These are phyloP conservation scores for Dendrolimus punctatus DNA, from an alignment of 1,140 invertebrate genomes.

Conservation along the genomic window DNA sequence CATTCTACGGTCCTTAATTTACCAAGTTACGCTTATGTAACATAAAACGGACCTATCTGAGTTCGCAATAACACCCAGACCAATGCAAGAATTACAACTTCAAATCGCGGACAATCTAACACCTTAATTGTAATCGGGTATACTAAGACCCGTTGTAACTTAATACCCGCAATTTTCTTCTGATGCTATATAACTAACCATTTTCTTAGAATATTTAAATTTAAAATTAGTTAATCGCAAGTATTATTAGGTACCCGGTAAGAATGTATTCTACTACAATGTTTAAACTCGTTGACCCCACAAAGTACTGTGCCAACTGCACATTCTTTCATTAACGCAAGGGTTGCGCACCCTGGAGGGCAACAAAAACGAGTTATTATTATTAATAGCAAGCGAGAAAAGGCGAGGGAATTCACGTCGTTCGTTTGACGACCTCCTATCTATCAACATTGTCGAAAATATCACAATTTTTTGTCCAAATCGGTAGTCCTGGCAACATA, in stretches of 20 bases:
- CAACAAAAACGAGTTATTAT: conserved; percentile 56
- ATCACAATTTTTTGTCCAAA: conserved; percentile 28
- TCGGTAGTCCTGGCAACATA: conserved; percentile 28
- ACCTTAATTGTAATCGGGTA: conserved; percentile 17
- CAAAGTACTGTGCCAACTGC: conserved; percentile 46
- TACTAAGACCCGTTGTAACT: conserved; percentile 46
- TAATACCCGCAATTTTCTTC: conserved; percentile 62
- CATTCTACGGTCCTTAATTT: too few species aligned
- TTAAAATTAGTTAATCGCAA: too few species aligned
- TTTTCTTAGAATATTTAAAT: background rate
- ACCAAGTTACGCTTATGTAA: too few species aligned
- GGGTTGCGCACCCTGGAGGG: conserved; percentile 57
- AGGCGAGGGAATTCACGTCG: conserved; percentile 28
- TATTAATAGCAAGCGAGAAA: conserved; percentile 49
- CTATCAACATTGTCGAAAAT: conserved; percentile 39
- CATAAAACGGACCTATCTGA: too few species aligned
- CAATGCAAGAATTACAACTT: too few species aligned
- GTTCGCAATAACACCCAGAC: too few species aligned
- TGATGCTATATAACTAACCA: conserved; percentile 53
- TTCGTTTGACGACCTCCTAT: conserved; percentile 38
- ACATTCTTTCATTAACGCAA: conserved; percentile 56
- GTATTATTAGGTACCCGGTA: too few species aligned
- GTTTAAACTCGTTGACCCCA: conserved; percentile 51
- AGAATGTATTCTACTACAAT: too few species aligned
- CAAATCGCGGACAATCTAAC: too few species aligned